Evolutionary conservation across 1,140 invertebrate species (phyloP), one percentile per base, ranked within the genome.

Genomic region (Hyles vespertilio): DNA sequence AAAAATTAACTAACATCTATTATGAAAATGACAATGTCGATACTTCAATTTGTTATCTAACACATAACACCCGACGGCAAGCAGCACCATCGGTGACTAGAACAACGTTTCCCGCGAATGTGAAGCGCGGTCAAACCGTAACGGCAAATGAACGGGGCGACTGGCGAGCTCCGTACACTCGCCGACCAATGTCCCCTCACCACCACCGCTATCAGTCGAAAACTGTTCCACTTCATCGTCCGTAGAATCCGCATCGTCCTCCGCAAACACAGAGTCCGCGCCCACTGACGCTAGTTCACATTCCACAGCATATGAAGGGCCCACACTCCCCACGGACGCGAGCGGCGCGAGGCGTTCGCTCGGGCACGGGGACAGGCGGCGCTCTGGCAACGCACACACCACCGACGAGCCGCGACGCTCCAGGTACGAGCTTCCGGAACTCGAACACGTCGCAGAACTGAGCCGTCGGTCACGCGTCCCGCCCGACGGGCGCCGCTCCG

Each of bases 191-290:
- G 67, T 72, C 9, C 71, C 72, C 9, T 84, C 84, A 51, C 83
- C 86, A 45, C 91, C 92, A 58, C 95, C 94, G 70, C 94, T 95
- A 74, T 95, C 94, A 34, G 94, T 95, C 47, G 94, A 95, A 75
- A 95, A 94, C 61, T 94, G 94, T 63, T 94, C 94, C 57, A 95
- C 93, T 77, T 95, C 94, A 72, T 95, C 94, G 72, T 95, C 94
- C 2, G 94, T 95, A 68, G 95, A 94, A 67, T 93, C 93, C 56
- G 90, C 90, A 54, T 93, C 92, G 54, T 93, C 92, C 71, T 93
- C 92, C 32, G 91, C 87, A 74, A 95, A 95, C 34, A 95, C 94
- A 2, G 94, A 95, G 76, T 95, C 94, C 52, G 93, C 93, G 50
- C 92, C 93, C 8, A 94, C 90, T 3, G 92, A 94, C 91, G 64